phyloP scores from a whole-genome alignment of 2,888 invertebrate species.

The Erebia ligea region DNA sequence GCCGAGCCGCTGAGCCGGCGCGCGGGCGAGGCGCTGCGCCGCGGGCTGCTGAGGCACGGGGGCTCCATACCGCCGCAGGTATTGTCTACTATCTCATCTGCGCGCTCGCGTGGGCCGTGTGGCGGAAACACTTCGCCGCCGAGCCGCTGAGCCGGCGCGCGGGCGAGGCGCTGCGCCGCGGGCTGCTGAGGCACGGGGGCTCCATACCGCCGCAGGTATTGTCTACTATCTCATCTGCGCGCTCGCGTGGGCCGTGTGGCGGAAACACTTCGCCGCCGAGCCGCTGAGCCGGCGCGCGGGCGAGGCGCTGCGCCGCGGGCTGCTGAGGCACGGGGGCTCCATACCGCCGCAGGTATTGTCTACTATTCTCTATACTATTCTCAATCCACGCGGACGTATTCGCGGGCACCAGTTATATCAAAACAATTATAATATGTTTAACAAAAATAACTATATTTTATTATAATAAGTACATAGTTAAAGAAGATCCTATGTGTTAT shows the following conservation, averaged over 20 bases:
- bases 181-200: conserved; percentile 94
- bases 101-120: conserved; percentile 96
- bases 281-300: conserved; percentile 92
- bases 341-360: conserved; percentile 87
- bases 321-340: conserved; percentile 94
- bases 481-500: no score
- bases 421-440: no score
- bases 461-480: no score
- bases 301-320: conserved; percentile 88
- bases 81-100: no score
- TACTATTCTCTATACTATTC: no score
- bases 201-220: conserved; percentile 89
- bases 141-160: conserved; percentile 90
- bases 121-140: conserved; percentile 92
- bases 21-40: conserved; percentile 91
- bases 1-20: conserved; percentile 88
- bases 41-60: conserved; percentile 91
- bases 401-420: no score
- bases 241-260: conserved; percentile 97
- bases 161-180: conserved; percentile 90
- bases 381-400: no score
- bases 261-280: conserved; percentile 90
- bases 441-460: no score
- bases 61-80: conserved; percentile 92
- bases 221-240: no score